Percentiles rank a stretch among this genome's conserved stretches.
phyloP scores from a whole-genome alignment of 1,140 invertebrate genomes.

The Rhagoletis zephyria region DNA sequence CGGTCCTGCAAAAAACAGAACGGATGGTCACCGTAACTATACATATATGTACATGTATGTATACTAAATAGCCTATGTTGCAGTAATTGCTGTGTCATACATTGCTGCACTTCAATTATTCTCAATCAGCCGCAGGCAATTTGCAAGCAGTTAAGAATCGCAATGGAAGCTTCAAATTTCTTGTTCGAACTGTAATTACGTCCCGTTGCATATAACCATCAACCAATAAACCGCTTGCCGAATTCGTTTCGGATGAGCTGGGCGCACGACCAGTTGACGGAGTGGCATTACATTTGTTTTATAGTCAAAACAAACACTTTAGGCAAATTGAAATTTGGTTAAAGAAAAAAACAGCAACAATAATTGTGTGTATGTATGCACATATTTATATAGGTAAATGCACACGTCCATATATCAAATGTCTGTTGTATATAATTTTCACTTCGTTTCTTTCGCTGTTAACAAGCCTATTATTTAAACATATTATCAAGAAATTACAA shows the following conservation, averaged over 20 bases:
- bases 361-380: too few species aligned
- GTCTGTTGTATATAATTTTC: background rate
- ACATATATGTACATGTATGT: too few species aligned
- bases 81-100: too few species aligned
- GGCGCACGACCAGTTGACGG: background rate
- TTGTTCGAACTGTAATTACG: background rate
- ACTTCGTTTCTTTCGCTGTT: background rate
- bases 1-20: too few species aligned
- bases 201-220: background rate
- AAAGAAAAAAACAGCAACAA: too few species aligned
- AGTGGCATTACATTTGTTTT: background rate
- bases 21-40: too few species aligned
- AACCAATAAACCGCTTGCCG: too few species aligned
- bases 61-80: too few species aligned
- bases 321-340: too few species aligned
- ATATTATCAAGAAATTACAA: constrained; percentile 31
- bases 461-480: background rate
- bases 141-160: background rate
- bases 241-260: background rate
- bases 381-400: too few species aligned
- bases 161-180: background rate
- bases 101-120: too few species aligned
- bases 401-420: too few species aligned
- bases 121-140: background rate
- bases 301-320: background rate